Evolutionary conservation across 1,140 invertebrate genomes (phyloP).

Genomic region (Mamestra configurata): DNA sequence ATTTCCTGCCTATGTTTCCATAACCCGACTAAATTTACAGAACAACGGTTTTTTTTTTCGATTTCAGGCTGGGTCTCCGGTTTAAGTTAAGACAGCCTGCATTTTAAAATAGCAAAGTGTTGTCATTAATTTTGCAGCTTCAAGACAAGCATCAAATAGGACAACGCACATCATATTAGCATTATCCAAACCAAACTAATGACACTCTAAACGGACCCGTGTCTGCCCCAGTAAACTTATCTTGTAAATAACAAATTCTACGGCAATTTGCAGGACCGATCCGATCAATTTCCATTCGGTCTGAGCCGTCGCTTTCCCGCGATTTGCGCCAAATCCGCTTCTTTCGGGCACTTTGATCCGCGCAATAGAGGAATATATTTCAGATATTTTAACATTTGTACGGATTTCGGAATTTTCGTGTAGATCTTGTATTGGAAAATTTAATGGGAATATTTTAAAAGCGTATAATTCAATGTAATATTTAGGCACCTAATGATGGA

Average conservation of each 20-base stretch:
- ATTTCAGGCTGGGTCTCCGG: too few species aligned
- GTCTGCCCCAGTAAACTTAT: background rate
- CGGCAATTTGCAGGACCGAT: slow-evolving; percentile 18
- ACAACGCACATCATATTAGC: too few species aligned
- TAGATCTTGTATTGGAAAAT: background rate
- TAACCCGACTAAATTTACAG: too few species aligned
- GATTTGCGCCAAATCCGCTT: background rate
- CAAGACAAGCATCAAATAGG: too few species aligned
- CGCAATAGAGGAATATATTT: slow-evolving; percentile 16
- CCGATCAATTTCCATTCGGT: slow-evolving; percentile 21
- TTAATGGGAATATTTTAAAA: background rate
- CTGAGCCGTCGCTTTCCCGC: background rate
- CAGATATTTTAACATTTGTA: background rate
- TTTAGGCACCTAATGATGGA: too few species aligned
- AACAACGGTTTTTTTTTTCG: too few species aligned
- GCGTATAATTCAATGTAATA: background rate
- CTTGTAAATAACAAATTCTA: background rate
- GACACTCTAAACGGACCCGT: background rate
- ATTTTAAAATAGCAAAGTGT: too few species aligned
- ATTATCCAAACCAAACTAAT: too few species aligned
- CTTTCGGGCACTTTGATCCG: background rate
- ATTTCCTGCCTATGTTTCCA: too few species aligned
- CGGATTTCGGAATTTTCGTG: background rate
- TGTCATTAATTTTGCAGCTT: too few species aligned
- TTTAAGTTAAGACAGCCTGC: too few species aligned